Evolutionary conservation across 2,888 invertebrate genomes (phyloP), one percentile per base, ranked within the genome.

Genomic region (Pomacea canaliculata): DNA sequence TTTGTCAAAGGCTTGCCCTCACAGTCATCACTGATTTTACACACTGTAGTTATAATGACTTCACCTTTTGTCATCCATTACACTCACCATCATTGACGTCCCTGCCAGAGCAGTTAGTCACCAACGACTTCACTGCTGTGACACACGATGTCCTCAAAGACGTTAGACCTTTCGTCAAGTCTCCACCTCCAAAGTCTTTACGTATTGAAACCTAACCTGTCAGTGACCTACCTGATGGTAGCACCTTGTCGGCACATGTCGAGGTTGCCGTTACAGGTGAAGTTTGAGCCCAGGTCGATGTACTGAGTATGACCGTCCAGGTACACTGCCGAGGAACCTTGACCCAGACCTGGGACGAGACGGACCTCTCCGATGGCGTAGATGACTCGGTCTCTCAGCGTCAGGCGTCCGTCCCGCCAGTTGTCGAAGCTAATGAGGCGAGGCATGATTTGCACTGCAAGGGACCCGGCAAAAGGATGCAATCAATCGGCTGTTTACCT

Each of bases 211-310:
- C 1, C 5, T 37, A 37, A 37, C 37, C 37, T 37, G 37, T 37
- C 37, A 37, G 37, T 37, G 37, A 56, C 73, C 65, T 37, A 81
- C n/a, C 89, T 80, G 62, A 89, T 56, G 0, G 89, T 89, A 78
- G 88, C 88, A 23, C 90, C 90, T 19, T 88, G 83, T 18, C 76
- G 73, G 77, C 90, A 90, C 71, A 84, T 83, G 59, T 86, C 85
- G 37, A 90, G 82, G 81, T 88, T 83, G 49, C 89, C 90, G 1
- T 78, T 80, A 76, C 90, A 90, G 9, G 87, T 84, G 60, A 89
- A 81, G 71, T 88, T 84, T 10, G 83, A 80, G 9, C 88, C 89
- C 7, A 88, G 78, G 80, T 90, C 87, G 18, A 90, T 80, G 80
- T 89, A 90, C 79, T 90, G 89, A 60, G 80, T 78, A 48, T 76